phyloP scores from a whole-genome alignment of 1,140 invertebrate species.

The Melitaea cinxia region DNA sequence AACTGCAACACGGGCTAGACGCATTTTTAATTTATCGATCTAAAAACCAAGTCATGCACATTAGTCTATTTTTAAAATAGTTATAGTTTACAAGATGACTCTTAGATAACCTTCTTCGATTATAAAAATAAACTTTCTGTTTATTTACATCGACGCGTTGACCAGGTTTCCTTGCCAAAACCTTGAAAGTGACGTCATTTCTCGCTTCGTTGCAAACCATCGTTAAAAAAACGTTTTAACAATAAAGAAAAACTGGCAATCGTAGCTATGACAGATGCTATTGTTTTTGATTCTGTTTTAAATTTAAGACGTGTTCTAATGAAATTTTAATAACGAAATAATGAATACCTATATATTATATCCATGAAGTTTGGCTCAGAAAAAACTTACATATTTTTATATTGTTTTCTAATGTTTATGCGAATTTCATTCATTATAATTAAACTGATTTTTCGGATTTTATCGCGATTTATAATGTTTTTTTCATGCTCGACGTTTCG shows the following conservation, averaged over 20 bases:
- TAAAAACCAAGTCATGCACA: no score
- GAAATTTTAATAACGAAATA: background rate
- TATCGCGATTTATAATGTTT: no score
- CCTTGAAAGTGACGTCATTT: slow-evolving; percentile 34
- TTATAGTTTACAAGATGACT: slow-evolving; percentile 17
- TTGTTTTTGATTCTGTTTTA: background rate
- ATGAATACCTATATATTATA: background rate
- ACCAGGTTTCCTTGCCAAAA: slow-evolving; percentile 40
- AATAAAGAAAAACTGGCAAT: slow-evolving; percentile 7
- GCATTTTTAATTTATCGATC: no score
- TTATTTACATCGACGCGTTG: slow-evolving; percentile 34
- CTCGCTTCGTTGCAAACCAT: slow-evolving; percentile 27
- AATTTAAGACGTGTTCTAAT: background rate
- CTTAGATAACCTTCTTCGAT: slow-evolving; percentile 27
- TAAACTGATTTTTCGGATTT: no score
- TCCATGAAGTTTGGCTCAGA: no score
- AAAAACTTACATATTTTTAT: no score
- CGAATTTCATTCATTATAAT: no score
- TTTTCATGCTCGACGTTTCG: no score
- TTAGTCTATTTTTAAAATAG: slow-evolving; percentile 12
- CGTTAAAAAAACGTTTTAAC: slow-evolving; percentile 16
- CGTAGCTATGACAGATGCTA: background rate
- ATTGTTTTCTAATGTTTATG: no score
- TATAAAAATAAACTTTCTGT: slow-evolving; percentile 34
- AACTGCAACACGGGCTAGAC: no score